A percentile compares a stretch with the other conserved stretches of the same genome.
Evolutionary conservation across 92 coral and sea anemone genomes (phyloP).

Genomic region (Scolanthus callimorphus): DNA sequence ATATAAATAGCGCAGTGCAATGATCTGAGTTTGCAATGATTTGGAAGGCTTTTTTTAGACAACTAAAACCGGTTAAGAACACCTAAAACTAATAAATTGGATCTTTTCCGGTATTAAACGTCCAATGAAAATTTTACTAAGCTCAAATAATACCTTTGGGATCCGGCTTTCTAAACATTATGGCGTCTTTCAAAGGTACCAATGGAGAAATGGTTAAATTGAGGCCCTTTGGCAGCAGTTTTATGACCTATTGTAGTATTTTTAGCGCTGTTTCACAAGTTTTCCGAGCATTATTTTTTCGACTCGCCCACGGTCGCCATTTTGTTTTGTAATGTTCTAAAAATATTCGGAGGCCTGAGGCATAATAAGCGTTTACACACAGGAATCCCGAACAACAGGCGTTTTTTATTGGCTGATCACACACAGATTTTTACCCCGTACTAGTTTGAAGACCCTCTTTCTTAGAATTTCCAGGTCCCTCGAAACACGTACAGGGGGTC

Average conservation of each 20-base stretch:
- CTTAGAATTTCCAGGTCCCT: too few species aligned
- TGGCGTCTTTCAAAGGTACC: background rate
- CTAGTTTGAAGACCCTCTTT: too few species aligned
- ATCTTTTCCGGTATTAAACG: background rate
- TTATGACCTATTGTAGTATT: background rate
- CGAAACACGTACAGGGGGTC: too few species aligned
- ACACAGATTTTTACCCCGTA: too few species aligned
- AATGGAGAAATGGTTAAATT: background rate
- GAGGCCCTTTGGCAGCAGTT: background rate
- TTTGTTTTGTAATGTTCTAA: background rate
- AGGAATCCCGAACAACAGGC: too few species aligned
- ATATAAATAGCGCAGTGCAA: background rate
- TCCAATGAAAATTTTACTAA: background rate
- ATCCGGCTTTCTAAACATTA: slow-evolving; percentile 59
- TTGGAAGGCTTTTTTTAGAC: background rate
- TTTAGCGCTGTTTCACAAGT: background rate
- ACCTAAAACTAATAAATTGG: background rate
- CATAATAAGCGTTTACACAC: too few species aligned
- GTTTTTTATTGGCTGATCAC: too few species aligned
- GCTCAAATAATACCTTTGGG: slow-evolving; percentile 41
- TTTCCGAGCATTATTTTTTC: background rate
- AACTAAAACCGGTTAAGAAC: background rate
- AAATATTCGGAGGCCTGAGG: too few species aligned
- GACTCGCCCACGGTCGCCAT: background rate
- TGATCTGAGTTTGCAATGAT: background rate